Base-by-base conservation (phyloP, 2,888 invertebrate species). In the Platycheirus rosarum region DNA sequence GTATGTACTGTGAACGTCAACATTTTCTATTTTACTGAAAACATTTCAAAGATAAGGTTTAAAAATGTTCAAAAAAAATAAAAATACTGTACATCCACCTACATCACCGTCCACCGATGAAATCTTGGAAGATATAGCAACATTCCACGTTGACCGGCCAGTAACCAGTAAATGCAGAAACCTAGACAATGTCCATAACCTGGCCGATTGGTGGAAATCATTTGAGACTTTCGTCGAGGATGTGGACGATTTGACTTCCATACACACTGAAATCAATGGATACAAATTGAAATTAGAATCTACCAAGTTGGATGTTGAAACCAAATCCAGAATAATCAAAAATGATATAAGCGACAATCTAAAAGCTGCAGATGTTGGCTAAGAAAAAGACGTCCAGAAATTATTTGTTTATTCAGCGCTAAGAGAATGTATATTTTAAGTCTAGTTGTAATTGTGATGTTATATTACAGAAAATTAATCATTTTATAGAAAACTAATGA, bases 201-300 rank as follows among this genome's bases (percentile, higher is more conserved):
- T 87, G 0, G 75, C 86, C 0, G 86, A 87, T 0, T 90, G 90
- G 90, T 90, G 90, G 90, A 86, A 87, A 40, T 76, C 87, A 0
- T 90, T 90, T 57, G 90, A 90, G 69, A 87, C 87, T 18, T 90
- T 90, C 57, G 87, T 89, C 1, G 86, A 86, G 9, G 89, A 90
- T 82, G 85, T 89, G 0, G 86, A 87, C 2, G 87, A 88, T 57
- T 78, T 90, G 13, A 86, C 86, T 20, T 84, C 82, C n/a, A 85
- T 89, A 51, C 85, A 87, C 53, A 86, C 63, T 4, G 85, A 86
- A 77, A 85, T 89, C 6, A 87, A 88, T 13, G 85, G 85, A 0
- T 87, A 87, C 16, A 87, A 86, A 66, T 68, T 86, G 0, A 88
- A 88, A 51, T 73, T 90, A 3, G 85, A 88, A 70, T 86, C 86